phyloP scores from a whole-genome alignment of 2,888 invertebrate species.

The Chesias legatella region DNA sequence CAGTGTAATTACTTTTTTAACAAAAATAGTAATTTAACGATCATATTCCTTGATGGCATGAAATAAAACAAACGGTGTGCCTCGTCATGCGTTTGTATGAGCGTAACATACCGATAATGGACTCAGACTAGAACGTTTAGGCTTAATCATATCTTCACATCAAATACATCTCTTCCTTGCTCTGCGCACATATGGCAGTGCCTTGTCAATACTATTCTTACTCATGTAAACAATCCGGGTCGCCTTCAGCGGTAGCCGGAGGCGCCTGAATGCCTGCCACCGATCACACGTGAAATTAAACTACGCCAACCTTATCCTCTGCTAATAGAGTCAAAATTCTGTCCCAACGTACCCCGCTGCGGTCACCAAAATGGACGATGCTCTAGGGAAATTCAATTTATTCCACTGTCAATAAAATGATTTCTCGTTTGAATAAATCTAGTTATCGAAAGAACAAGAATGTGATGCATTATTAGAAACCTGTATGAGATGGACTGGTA shows the following conservation, averaged over 20 bases:
- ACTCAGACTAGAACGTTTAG: too few relatives aligned
- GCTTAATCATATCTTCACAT: too few relatives aligned
- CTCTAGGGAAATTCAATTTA: constrained; percentile 53
- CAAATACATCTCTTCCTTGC: too few relatives aligned
- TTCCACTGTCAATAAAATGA: constrained; percentile 32
- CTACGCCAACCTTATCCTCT: constrained; percentile 15
- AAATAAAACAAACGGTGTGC: too few relatives aligned
- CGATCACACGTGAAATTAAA: constrained; percentile 21
- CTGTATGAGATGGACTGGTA: constrained; percentile 22
- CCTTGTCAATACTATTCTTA: constrained; percentile 53
- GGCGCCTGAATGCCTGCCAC: constrained; percentile 57
- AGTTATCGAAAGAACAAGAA: constrained; percentile 21
- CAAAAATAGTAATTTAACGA: too few relatives aligned
- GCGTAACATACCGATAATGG: too few relatives aligned
- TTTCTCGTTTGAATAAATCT: constrained; percentile 15
- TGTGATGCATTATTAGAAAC: constrained; percentile 23
- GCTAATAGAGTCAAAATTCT: constrained; percentile 17
- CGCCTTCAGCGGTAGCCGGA: constrained; percentile 59
- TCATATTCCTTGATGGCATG: too few relatives aligned
- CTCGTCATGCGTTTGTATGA: too few relatives aligned
- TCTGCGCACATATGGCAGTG: not conserved
- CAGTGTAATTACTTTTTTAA: too few relatives aligned
- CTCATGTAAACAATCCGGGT: constrained; percentile 42
- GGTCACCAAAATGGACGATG: constrained; percentile 37
- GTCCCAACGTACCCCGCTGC: constrained; percentile 10